Conservation (phyloP, 2,113 vertebrate species). For the Pycnonotus jocosus region DNA sequence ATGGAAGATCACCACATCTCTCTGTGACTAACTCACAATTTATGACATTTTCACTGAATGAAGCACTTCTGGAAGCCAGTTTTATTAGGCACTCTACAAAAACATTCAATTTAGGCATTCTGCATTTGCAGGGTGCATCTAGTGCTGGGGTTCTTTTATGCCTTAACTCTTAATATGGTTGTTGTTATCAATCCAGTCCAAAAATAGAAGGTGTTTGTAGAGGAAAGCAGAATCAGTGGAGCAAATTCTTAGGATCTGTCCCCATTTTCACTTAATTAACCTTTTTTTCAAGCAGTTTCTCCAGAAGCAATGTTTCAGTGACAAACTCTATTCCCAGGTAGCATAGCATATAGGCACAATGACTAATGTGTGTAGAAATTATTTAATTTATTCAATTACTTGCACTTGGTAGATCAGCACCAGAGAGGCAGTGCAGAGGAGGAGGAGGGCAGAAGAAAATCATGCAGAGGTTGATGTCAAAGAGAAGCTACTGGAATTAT, state of each 20-base stretch:
- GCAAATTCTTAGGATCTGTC: neutral
- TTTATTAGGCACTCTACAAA: neutral
- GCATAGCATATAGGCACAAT: neutral
- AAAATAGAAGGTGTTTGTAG: neutral
- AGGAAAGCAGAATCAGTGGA: neutral
- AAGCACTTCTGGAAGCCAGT: neutral
- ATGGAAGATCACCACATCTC: neutral
- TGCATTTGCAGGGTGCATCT: neutral
- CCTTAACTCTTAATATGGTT: neutral
- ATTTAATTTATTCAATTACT: neutral
- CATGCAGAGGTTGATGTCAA: neutral
- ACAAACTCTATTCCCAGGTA: neutral
- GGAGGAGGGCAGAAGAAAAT: neutral
- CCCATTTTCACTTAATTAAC: neutral
- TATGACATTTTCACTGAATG: neutral
- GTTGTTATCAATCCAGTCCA: neutral
- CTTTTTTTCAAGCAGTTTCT: neutral
- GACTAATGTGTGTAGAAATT: neutral
- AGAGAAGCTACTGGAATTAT: neutral
- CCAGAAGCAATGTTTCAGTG: neutral
- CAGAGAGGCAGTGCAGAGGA: neutral
- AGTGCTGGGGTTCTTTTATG: neutral
- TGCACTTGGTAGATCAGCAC: neutral
- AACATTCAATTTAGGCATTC: neutral
- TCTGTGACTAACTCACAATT: neutral